A percentile compares a stretch with the other conserved stretches of the same genome.
These are phyloP conservation scores for Anisognathus igniventris DNA, from an alignment of 2,797 vertebrate genomes.

Conservation along the genomic window DNA sequence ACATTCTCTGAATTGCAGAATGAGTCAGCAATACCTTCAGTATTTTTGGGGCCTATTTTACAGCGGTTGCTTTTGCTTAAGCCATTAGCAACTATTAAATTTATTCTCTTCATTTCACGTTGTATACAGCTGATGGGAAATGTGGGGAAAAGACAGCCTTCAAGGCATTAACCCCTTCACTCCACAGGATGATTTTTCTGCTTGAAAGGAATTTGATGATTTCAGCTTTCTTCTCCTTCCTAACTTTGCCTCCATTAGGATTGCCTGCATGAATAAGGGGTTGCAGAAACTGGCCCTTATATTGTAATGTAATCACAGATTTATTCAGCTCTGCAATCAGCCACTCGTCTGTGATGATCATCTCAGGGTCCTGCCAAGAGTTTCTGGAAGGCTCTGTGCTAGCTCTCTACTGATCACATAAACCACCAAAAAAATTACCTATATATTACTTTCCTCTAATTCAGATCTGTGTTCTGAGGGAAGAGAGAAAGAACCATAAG, in stretches of 20 bases:
- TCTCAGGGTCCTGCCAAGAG: slow-evolving; percentile 38
- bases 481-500: background rate
- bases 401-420: background rate
- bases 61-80: slow-evolving; percentile 43
- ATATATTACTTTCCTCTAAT: background rate
- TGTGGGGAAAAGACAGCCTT: background rate
- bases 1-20: slow-evolving; percentile 24
- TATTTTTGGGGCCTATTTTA: background rate
- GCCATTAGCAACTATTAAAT: slow-evolving; percentile 67
- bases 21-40: slow-evolving; percentile 45
- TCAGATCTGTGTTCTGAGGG: background rate
- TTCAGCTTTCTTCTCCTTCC: slow-evolving; percentile 5
- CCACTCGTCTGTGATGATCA: slow-evolving; percentile 25
- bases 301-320: slow-evolving; percentile 57
- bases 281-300: slow-evolving; percentile 28
- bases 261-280: background rate
- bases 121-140: slow-evolving; percentile 37
- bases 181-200: background rate
- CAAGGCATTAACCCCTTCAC: slow-evolving; percentile 61
- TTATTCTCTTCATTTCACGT: slow-evolving; percentile 55
- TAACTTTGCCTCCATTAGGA: slow-evolving; percentile 23
- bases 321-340: slow-evolving; percentile 60
- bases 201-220: slow-evolving; percentile 27
- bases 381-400: slow-evolving; percentile 29
- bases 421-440: background rate